Base-by-base conservation (phyloP, 2,888 invertebrate genomes). In the Platynereis dumerilii region DNA sequence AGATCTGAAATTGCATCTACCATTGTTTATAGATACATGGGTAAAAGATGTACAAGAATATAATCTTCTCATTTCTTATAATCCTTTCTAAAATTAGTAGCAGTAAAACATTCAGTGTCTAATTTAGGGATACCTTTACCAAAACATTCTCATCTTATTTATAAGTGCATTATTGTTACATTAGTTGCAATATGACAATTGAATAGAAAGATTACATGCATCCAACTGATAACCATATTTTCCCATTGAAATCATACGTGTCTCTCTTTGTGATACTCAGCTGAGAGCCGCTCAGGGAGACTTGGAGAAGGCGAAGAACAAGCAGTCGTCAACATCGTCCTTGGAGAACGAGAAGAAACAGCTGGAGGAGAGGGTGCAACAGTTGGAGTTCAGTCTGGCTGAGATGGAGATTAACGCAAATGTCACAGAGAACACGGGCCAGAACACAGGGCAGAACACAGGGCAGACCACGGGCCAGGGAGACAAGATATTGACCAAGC, bases 271-370 rank as follows among this genome's bases (percentile, higher is more conserved):
- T 34, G 34, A 7, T 55, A 15, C n/a, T 17, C n/a, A 61, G 61
- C 2, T 58, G 42, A 55, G 20, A 20, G 71, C 74, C 28, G 66
- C 75, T 44, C 74, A 76, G 69, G 60, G 73, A 68, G 77, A 77
- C 60, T 76, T 72, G 52, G 60, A 69, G 12, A 62, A 68, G 24
- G 62, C 77, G 61, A 64, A 68, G 27, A 66, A 59, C 1, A 72
- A 72, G 56, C 72, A 76, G 52, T 52, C 67, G 7, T 60, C 70
- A 17, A 67, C 71, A 45, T 65, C 71, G 28, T 71, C 70, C 27
- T 65, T 77, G 61, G 75, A 76, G 62, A 64, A 67, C 27, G 78
- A 80, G 66, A 78, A 72, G 42, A 58, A 67, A 20, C 67, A 73
- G 3, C 70, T 80, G 15, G 65, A 69, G 34, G 74, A 77, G 53